Conservation (phyloP, 2,113 vertebrate species). For the Catharus fuscescens region DNA sequence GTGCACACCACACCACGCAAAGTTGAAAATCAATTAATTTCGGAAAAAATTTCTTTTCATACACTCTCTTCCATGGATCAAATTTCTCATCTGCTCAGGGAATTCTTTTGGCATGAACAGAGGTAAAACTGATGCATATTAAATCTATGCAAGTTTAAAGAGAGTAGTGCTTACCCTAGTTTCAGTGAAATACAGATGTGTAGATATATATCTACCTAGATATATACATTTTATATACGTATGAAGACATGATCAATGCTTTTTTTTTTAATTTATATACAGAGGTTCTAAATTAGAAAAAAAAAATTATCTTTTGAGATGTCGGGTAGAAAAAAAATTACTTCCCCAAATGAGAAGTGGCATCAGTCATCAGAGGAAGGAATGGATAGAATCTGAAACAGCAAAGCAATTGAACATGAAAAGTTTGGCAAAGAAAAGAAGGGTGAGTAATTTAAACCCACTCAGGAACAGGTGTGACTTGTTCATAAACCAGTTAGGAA, state of each 20-base stretch:
- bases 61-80: background rate
- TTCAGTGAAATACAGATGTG: background rate
- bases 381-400: constrained; percentile 38
- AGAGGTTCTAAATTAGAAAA: background rate
- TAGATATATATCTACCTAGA: background rate
- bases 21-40: constrained; percentile 54
- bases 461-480: constrained; percentile 73
- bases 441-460: constrained; percentile 46
- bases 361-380: constrained; percentile 33
- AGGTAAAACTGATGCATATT: constrained; percentile 37
- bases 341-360: constrained; percentile 12
- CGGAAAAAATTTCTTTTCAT: constrained; percentile 23
- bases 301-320: background rate
- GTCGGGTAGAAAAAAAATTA: background rate
- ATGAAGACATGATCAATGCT: background rate
- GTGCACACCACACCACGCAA: background rate
- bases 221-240: background rate
- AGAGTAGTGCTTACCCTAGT: background rate
- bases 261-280: background rate
- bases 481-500: constrained; percentile 53
- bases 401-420: constrained; percentile 58
- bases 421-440: constrained; percentile 53
- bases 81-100: constrained; percentile 34
- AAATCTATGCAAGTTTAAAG: constrained; percentile 11
- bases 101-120: constrained; percentile 19